Evolutionary conservation across 2,113 vertebrate genomes (phyloP), one percentile per base, ranked within the genome.

Genomic region (Mustela lutreola): DNA sequence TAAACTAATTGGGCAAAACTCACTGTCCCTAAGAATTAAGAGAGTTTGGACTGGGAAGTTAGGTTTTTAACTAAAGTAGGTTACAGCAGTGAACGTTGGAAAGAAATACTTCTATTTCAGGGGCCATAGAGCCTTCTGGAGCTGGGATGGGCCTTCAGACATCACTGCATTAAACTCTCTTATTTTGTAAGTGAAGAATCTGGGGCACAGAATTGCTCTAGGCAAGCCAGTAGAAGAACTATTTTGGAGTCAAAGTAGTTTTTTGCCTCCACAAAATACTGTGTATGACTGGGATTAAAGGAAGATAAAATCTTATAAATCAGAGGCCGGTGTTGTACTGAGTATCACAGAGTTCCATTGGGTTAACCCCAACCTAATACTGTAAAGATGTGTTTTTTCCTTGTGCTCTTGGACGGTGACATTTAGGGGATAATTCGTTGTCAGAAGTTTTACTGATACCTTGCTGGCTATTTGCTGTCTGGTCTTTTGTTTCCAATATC

Each of bases 211-310:
- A 58, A 58, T 58, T 81, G 76, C 96, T 96, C 5, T 16, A 53
- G 78, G 86, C 87, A 91, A 65, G 53, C 26, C 78, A 95, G 71
- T 7, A 91, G 60, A 94, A 92, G 73, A 93, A 84, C 67, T 85
- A 2, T 86, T 95, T 97, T 28, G 24, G 19, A 94, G 28, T 81
- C 42, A 16, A 62, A 60, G 24, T 62, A 76, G 42, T 80, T 33
- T 76, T 93, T 91, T 84, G 16, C 22, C 36, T 96, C 62, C 81
- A 87, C 31, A 93, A 73, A 56, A 56, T 79, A 24, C 7, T 73
- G 83, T 71, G 24, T 56, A 12, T 96, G 79, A 58, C 24, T 73
- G 48, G 42, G 21, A 94, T 89, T 88, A 91, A 65, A 39, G 78
- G 8, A 81, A 53, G 79, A 67, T 80, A 56, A 39, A 80, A 36